phyloP scores from a whole-genome alignment of 2,113 vertebrate species.

The Burhinus oedicnemus region DNA sequence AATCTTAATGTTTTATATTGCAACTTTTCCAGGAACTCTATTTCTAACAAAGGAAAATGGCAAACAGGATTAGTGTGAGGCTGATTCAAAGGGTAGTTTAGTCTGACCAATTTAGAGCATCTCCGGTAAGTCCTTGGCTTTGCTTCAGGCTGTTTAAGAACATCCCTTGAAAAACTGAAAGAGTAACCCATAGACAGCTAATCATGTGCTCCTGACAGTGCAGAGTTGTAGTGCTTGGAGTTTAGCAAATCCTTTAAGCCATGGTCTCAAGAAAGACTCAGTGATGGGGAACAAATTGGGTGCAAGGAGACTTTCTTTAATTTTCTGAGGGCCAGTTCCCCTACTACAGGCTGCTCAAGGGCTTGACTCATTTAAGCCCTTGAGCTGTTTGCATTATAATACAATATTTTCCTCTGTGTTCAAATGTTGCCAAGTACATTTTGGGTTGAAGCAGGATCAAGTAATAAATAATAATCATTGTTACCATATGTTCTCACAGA shows the following conservation, averaged over 20 bases:
- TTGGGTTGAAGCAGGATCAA: conserved; percentile 8
- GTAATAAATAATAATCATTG: conserved; percentile 39
- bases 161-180: neutral
- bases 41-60: neutral
- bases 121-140: neutral
- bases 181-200: neutral
- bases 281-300: neutral
- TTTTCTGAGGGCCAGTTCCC: neutral
- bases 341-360: neutral
- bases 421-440: conserved; percentile 6
- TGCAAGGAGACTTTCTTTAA: neutral
- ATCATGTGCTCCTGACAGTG: neutral
- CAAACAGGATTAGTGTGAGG: neutral
- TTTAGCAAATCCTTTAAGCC: neutral
- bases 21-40: neutral
- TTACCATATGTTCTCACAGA: conserved; percentile 23
- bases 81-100: neutral
- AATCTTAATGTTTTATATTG: neutral
- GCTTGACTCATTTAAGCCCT: neutral
- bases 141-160: neutral
- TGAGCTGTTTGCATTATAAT: neutral
- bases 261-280: neutral
- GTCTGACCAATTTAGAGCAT: neutral
- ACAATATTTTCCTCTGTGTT: neutral
- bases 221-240: neutral